Evolutionary conservation across 2,797 vertebrate genomes (phyloP), one percentile per base, ranked within the genome.

Genomic region (Aldrovandia affinis): DNA sequence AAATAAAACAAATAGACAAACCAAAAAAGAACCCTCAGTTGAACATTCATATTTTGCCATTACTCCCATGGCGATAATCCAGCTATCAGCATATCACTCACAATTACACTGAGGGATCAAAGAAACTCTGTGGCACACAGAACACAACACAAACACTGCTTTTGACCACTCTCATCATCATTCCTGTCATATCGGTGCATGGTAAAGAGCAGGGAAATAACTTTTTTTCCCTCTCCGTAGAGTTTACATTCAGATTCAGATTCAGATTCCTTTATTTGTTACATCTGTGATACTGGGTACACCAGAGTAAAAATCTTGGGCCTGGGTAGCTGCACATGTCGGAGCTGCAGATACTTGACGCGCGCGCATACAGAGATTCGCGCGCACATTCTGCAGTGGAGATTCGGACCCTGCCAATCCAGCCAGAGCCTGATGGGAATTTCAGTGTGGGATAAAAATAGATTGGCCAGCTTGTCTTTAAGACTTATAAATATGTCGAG

Each of bases 381-480:
- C n/a, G n/a, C n/a, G n/a, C n/a, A n/a, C n/a, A n/a, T 83, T 57
- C 83, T 81, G 82, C 70, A 77, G 83, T 80, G 83, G 68, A 88
- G 86, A 85, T 83, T 59, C 65, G 73, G 83, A 47, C 78, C 54
- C 81, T 84, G 81, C 75, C 39, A 54, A 81, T 77, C 81, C 83
- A 83, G 75, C 80, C 52, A 77, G 44, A 83, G 75, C 78, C 86
- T 83, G 83, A 86, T 84, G 84, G 81, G 85, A 87, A 82, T 83
- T 88, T 85, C 82, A 87, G 84, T 85, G 68, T 83, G 78, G 81
- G 81, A 88, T 89, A 89, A 84, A 81, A 88, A 84, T 85, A 87
- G 59, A 83, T 78, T 84, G 73, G 70, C 8, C 68, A 54, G 84
- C 57, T 54, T 78, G 84, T 52, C 73, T 75, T 57, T 63, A 81